Evolutionary conservation across 2,888 invertebrate genomes (phyloP), one percentile per base, ranked within the genome.

Genomic region (Baronia brevicornis): DNA sequence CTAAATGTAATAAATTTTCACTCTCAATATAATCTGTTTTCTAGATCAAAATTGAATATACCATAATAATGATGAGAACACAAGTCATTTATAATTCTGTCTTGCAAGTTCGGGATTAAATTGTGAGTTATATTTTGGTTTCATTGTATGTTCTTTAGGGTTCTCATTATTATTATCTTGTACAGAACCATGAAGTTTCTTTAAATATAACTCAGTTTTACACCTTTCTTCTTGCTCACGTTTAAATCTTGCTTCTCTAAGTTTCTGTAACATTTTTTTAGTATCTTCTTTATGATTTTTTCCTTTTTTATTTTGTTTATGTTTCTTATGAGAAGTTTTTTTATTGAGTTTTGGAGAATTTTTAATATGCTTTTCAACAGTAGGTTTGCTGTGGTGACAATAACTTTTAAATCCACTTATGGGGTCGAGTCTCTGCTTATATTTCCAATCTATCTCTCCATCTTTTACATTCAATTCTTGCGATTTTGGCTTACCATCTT

Each of bases 111-210:
- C 90, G 8, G 98, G 98, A 84, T 97, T 98, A 69, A 96, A 98
- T 68, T 98, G 97, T 2, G 96, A 96, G 78, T 97, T 97, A 63
- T 98, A 98, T 73, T 93, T 94, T 55, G 93, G 92, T 45, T 88
- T 86, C 12, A 90, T 69, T 41, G 49, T 53, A 26, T 65, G 66
- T 24, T 64, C 52, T 20, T 57, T 44, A 29, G 44, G 31, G 23
- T 46, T 37, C 36, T 45, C 42, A 32, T 32, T 32, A 36, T 42
- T 30, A 36, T 18, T 53, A 48, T 10, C 53, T 43, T n/a, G n/a
- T n/a, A n/a, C 31, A 17, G 54, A 38, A n/a, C 58, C 68, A 46
- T 87, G 82, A 2, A 92, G 62, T 60, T 89, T 90, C n/a, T 88
- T 88, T 33, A 97, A 68, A 31, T 97, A 79, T 37, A 86, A 71